Conservation (phyloP, 2,113 vertebrate genomes). For the Physeter macrocephalus region DNA sequence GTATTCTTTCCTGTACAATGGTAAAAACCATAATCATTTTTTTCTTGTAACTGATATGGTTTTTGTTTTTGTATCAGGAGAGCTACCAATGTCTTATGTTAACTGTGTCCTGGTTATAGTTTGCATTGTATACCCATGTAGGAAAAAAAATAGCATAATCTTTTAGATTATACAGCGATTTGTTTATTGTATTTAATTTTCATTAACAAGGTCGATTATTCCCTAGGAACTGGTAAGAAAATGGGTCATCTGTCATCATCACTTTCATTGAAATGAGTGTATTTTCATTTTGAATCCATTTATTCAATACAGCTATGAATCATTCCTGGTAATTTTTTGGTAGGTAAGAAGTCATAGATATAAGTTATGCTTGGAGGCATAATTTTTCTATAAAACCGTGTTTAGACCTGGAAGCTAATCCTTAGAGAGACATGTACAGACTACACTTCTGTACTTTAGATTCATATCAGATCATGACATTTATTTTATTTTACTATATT, state of each 20-base stretch:
- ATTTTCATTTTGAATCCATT: conserved; percentile 15
- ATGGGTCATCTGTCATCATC: conserved; percentile 39
- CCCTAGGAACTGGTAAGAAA: background rate
- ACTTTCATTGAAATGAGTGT: conserved; percentile 13
- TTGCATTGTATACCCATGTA: background rate
- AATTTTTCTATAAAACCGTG: background rate
- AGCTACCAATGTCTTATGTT: background rate
- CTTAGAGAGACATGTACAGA: background rate
- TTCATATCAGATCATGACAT: background rate
- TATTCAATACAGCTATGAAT: conserved; percentile 13
- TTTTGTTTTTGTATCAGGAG: background rate
- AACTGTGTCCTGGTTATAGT: background rate
- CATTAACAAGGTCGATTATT: background rate
- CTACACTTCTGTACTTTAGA: background rate
- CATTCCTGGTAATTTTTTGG: background rate
- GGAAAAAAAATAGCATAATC: background rate
- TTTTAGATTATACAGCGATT: background rate
- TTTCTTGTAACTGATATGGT: background rate
- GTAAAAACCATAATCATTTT: background rate
- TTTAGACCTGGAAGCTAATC: background rate
- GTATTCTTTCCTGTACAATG: background rate
- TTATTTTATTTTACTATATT: background rate
- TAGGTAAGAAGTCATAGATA: conserved; percentile 3
- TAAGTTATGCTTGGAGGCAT: background rate
- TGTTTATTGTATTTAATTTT: conserved; percentile 4